Conservation (phyloP, 2,888 invertebrate species). For the Marronus borbonicus region DNA sequence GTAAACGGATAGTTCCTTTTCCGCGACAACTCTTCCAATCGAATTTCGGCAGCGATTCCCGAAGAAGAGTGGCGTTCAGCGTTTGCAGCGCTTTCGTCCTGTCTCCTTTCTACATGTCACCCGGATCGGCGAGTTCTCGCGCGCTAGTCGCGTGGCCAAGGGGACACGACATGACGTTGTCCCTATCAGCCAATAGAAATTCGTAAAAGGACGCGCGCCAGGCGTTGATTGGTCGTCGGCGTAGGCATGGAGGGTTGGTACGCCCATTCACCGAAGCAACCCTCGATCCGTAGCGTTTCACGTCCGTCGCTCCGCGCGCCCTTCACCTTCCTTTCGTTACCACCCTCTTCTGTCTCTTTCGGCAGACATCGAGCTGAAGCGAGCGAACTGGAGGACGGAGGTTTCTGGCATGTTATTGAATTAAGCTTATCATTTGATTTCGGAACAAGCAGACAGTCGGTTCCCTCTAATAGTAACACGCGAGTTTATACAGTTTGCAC, state of each 20-base stretch:
- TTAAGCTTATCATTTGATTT: conserved; percentile 85
- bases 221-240: conserved; percentile 58
- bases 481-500: conserved; percentile 62
- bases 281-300: conserved; percentile 63
- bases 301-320: conserved; percentile 48
- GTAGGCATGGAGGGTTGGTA: conserved; percentile 62
- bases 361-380: neutral
- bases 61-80: neutral
- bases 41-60: conserved; percentile 1
- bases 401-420: conserved; percentile 78
- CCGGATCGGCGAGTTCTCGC: neutral
- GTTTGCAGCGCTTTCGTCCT: neutral
- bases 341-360: conserved; percentile 67
- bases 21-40: conserved; percentile 9
- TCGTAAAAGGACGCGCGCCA: conserved; percentile 59
- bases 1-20: neutral
- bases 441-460: conserved; percentile 71
- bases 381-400: conserved; percentile 61
- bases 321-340: conserved; percentile 62
- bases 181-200: conserved; percentile 58
- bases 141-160: conserved; percentile 46
- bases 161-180: conserved; percentile 64
- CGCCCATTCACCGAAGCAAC: conserved; percentile 62
- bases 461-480: conserved; percentile 62
- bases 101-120: neutral